A percentile compares a stretch with the other conserved stretches of the same genome.
These are phyloP conservation scores for Corydoras maculifer DNA, from an alignment of 2,113 vertebrate species.

Conservation along the genomic window DNA sequence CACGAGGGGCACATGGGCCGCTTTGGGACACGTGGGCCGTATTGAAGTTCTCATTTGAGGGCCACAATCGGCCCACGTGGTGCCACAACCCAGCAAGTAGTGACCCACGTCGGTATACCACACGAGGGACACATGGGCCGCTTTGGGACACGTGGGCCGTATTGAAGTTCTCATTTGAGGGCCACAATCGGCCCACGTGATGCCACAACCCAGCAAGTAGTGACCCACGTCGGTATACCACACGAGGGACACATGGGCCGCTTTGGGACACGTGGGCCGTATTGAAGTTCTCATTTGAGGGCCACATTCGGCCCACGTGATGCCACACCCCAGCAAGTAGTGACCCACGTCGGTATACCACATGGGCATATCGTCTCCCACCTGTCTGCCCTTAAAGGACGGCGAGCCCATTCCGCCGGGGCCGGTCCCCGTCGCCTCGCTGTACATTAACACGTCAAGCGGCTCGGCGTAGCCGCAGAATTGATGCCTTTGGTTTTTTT, in stretches of 20 bases:
- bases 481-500: conserved; percentile 16
- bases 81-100: too few relatives aligned
- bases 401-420: conserved; percentile 17
- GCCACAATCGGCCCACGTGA: conserved; percentile 30
- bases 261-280: too few relatives aligned
- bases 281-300: conserved; percentile 41
- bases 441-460: not conserved
- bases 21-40: too few relatives aligned
- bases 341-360: too few relatives aligned
- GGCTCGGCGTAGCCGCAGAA: not conserved
- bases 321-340: too few relatives aligned
- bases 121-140: too few relatives aligned
- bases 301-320: conserved; percentile 33
- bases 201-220: too few relatives aligned
- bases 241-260: too few relatives aligned
- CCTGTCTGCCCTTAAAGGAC: not conserved
- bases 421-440: conserved; percentile 8
- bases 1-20: too few relatives aligned
- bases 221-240: too few relatives aligned
- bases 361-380: not conserved
- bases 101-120: too few relatives aligned
- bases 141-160: too few relatives aligned
- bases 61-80: conserved; percentile 29
- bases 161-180: conserved; percentile 41
- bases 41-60: conserved; percentile 41